Evolutionary conservation across 2,113 vertebrate genomes (phyloP).

Genomic region (Pogona vitticeps): DNA sequence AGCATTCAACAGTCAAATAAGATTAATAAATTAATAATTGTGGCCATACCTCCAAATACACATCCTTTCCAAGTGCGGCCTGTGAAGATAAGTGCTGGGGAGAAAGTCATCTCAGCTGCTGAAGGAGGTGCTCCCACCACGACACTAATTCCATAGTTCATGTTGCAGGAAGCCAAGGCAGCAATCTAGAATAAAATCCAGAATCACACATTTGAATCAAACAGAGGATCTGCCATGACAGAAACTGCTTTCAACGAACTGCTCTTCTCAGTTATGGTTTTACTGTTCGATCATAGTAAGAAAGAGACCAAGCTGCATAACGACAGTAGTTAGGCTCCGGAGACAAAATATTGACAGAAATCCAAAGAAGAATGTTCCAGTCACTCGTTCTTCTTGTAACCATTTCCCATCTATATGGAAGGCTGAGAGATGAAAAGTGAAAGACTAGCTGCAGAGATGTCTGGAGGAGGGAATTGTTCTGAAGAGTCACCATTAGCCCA

Average conservation of each 20-base stretch:
- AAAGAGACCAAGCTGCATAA: no score
- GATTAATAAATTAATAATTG: neutral
- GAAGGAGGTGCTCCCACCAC: slow-evolving; percentile 78
- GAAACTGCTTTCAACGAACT: neutral
- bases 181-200: slow-evolving; percentile 68
- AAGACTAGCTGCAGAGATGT: no score
- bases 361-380: no score
- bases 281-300: no score
- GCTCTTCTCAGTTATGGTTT: neutral
- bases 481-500: no score
- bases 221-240: neutral
- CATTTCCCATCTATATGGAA: no score
- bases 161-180: slow-evolving; percentile 77
- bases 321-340: no score
- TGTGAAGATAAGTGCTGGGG: slow-evolving; percentile 76
- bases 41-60: slow-evolving; percentile 81
- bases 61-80: slow-evolving; percentile 83
- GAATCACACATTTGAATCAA: neutral
- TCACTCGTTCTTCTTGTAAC: no score
- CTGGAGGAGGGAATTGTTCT: no score
- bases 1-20: neutral
- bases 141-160: slow-evolving; percentile 77
- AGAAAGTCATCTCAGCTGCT: slow-evolving; percentile 66
- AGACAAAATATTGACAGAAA: no score
- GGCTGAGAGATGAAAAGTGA: no score